Conservation (phyloP, 2,113 vertebrate genomes). For the Forbesichthys papilliferus region DNA sequence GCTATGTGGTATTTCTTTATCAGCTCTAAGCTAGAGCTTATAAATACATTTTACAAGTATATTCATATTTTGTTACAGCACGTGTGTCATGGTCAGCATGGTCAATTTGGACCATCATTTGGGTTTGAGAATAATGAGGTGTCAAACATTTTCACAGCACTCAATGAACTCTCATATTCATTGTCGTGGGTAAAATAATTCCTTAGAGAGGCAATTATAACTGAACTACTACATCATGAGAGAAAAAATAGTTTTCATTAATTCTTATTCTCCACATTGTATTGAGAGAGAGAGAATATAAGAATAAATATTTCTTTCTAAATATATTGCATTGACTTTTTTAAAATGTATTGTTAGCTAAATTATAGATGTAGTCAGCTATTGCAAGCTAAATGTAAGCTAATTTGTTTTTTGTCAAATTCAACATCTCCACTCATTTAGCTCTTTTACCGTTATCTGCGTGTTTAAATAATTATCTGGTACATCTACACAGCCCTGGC, state of each 20-base stretch:
- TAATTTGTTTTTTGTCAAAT: no score
- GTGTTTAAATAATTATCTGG: no score
- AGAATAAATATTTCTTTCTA: slow-evolving; percentile 1
- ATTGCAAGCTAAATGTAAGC: no score
- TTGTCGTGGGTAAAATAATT: slow-evolving; percentile 32
- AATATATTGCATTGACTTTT: slow-evolving; percentile 13
- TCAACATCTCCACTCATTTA: no score
- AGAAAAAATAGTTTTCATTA: slow-evolving; percentile 57
- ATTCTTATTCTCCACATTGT: slow-evolving; percentile 34
- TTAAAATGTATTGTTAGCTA: no score
- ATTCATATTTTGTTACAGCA: slow-evolving; percentile 15
- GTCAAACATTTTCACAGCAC: slow-evolving; percentile 41
- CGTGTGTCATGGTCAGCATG: slow-evolving; percentile 1
- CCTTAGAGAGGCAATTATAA: slow-evolving; percentile 48
- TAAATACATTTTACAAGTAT: no score
- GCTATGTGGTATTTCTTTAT: neutral
- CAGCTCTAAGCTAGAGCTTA: neutral
- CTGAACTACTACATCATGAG: slow-evolving; percentile 40
- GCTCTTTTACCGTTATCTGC: no score
- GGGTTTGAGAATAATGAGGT: slow-evolving; percentile 35
- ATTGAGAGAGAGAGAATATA: slow-evolving; percentile 18
- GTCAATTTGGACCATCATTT: slow-evolving; percentile 25
- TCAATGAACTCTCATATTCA: slow-evolving; percentile 50
- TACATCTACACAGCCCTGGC: no score
- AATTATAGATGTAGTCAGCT: no score